Evolutionary conservation across 2,113 vertebrate genomes (phyloP).

Genomic region (Todiramphus chloris): DNA sequence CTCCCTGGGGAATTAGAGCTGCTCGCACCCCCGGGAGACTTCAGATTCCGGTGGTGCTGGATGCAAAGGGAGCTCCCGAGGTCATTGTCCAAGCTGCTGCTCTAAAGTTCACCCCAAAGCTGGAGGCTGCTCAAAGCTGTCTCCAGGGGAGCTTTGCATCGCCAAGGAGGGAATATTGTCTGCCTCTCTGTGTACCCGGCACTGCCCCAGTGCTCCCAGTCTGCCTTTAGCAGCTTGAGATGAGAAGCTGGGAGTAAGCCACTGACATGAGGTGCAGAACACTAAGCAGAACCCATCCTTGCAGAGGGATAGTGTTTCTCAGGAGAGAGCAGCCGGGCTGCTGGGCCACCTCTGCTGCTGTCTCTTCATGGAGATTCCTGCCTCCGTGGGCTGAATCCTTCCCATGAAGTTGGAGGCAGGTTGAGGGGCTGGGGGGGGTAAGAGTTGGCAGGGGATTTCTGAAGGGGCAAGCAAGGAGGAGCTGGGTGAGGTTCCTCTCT

Average conservation of each 20-base stretch:
- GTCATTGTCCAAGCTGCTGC: background rate
- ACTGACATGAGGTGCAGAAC: background rate
- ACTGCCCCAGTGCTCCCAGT: rapidly evolving
- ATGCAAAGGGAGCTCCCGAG: background rate
- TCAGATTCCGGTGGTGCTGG: background rate
- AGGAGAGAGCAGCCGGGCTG: background rate
- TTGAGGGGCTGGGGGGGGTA: background rate
- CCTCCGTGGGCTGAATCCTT: background rate
- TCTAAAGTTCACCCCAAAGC: background rate
- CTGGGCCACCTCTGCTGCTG: background rate
- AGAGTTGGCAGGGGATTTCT: background rate
- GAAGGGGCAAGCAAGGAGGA: background rate
- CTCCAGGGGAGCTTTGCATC: background rate
- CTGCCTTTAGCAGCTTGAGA: background rate
- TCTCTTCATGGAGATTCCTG: background rate
- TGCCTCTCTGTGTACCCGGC: no score
- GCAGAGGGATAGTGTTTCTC: background rate
- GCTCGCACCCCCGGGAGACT: rapidly evolving
- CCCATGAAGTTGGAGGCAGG: rapidly evolving
- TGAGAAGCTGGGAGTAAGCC: background rate
- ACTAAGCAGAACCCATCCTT: background rate
- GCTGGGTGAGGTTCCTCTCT: background rate
- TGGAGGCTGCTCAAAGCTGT: background rate
- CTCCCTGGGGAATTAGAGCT: background rate
- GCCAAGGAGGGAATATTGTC: background rate